phyloP scores from a whole-genome alignment of 1,140 invertebrate species.

The Pogonognathellus flavescens region DNA sequence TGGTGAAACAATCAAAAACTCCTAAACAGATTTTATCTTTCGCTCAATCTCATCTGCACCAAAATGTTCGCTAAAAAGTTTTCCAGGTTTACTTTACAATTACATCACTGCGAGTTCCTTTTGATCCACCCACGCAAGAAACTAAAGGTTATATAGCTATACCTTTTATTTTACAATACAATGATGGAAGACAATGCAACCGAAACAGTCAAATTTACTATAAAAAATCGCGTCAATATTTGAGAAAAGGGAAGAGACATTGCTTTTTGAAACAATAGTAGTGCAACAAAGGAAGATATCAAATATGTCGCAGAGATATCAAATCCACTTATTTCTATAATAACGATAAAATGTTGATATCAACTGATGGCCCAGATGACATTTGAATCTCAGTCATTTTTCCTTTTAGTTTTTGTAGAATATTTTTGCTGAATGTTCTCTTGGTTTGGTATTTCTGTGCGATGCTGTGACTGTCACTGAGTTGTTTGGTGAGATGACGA shows the following conservation, averaged over 20 bases:
- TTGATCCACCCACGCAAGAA: not conserved
- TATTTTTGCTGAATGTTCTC: no score
- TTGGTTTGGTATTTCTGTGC: slow-evolving; percentile 4
- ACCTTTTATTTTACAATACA: not conserved
- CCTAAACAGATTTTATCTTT: slow-evolving; percentile 28
- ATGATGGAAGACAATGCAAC: not conserved
- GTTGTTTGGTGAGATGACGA: slow-evolving; percentile 28
- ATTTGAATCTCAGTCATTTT: no score
- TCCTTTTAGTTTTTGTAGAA: not conserved
- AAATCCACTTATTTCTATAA: no score
- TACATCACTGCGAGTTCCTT: not conserved
- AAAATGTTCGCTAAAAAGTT: not conserved
- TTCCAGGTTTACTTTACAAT: not conserved
- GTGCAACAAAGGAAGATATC: no score
- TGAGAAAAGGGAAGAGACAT: not conserved
- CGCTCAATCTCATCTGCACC: not conserved
- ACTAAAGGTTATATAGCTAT: not conserved
- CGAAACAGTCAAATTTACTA: not conserved
- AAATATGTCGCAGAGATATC: no score
- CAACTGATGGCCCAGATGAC: no score
- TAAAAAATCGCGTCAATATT: not conserved
- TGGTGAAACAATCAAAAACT: slow-evolving; percentile 36
- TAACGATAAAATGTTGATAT: no score
- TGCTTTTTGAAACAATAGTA: no score
- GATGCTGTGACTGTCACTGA: slow-evolving; percentile 6